A percentile compares a stretch with the other conserved stretches of the same genome.
Conservation (phyloP, 2,888 invertebrate species). For the Xylota sylvarum region DNA sequence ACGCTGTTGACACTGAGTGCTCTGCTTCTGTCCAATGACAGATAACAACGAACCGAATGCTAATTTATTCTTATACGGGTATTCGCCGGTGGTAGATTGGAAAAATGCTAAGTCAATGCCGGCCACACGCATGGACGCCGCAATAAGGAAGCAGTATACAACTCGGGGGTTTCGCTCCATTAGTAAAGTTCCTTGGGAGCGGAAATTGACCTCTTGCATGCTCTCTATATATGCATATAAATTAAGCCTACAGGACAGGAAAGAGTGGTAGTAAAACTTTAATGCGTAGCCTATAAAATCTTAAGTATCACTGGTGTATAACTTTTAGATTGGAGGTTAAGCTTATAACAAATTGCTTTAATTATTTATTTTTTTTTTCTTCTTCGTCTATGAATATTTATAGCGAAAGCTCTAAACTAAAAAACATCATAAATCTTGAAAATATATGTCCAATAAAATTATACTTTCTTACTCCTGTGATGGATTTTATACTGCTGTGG, state of each 20-base stretch:
- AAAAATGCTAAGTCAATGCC: not conserved
- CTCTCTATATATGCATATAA: slow-evolving; percentile 26
- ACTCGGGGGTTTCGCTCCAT: slow-evolving; percentile 35
- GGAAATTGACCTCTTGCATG: slow-evolving; percentile 60
- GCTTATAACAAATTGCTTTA: slow-evolving; percentile 31
- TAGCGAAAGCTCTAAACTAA: not conserved
- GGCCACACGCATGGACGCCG: slow-evolving; percentile 20
- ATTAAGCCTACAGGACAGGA: slow-evolving; percentile 34
- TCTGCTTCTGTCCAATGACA: slow-evolving; percentile 21
- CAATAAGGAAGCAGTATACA: slow-evolving; percentile 26
- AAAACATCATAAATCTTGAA: too few relatives aligned
- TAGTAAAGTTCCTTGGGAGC: slow-evolving; percentile 28
- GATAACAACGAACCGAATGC: slow-evolving; percentile 9
- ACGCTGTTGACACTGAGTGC: not conserved
- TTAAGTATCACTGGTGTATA: not conserved
- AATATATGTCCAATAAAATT: too few relatives aligned
- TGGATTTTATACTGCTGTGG: too few relatives aligned
- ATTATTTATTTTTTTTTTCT: not conserved
- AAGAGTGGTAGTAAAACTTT: slow-evolving; percentile 42
- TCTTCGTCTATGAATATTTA: slow-evolving; percentile 13
- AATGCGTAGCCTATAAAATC: slow-evolving; percentile 46
- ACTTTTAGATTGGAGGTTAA: slow-evolving; percentile 2
- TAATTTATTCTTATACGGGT: slow-evolving; percentile 24
- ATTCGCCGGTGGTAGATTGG: slow-evolving; percentile 33
- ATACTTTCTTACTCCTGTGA: too few relatives aligned